A percentile compares a stretch with the other conserved stretches of the same genome.
phyloP scores from a whole-genome alignment of 2,797 vertebrate species.

The Pelobates cultripes region DNA sequence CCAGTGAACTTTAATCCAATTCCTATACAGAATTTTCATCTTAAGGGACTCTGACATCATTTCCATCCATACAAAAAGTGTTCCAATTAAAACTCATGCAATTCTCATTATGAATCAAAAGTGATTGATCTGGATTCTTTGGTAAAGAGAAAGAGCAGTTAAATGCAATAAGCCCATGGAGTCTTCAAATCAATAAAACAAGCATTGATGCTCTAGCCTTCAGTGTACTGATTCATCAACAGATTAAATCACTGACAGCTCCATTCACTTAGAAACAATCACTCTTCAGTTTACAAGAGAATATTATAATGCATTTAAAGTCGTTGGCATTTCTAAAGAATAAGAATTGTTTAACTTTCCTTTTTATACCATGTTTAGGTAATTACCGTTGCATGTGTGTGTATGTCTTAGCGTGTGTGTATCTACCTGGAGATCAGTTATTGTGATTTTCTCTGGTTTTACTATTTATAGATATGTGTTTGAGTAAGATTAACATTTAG shows the following conservation, averaged over 20 bases:
- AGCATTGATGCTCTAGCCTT: neutral
- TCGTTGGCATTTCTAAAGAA: neutral
- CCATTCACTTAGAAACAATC: neutral
- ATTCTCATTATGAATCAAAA: neutral
- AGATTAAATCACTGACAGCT: slow-evolving; percentile 6
- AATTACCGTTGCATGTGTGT: no score
- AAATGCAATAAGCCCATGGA: neutral
- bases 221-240: neutral
- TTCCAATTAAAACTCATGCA: no score
- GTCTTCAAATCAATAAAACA: slow-evolving; percentile 15
- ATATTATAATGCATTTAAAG: neutral
- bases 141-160: neutral
- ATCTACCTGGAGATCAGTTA: no score
- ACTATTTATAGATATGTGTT: no score
- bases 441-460: no score
- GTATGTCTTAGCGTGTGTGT: no score
- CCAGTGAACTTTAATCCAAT: no score
- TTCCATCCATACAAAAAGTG: no score
- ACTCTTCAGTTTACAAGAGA: neutral
- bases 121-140: neutral
- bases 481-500: no score
- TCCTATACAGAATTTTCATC: no score
- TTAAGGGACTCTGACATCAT: no score
- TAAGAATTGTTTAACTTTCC: neutral
- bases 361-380: no score